Conservation (phyloP, 2,113 vertebrate species). For the Colaptes auratus region DNA sequence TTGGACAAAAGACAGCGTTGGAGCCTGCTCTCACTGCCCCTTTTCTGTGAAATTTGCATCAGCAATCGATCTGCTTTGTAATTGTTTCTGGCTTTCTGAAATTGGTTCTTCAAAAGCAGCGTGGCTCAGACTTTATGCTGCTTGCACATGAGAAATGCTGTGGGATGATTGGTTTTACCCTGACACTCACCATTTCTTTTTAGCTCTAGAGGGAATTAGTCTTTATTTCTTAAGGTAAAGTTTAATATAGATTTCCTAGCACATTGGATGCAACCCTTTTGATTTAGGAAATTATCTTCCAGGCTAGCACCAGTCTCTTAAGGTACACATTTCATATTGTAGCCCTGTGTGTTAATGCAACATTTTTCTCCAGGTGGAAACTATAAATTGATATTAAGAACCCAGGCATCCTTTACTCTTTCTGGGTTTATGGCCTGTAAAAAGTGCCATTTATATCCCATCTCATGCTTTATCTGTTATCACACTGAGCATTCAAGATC, state of each 20-base stretch:
- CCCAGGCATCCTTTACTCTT: neutral
- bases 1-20: neutral
- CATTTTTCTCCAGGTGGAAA: constrained; percentile 1
- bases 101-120: neutral
- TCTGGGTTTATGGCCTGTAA: constrained; percentile 24
- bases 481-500: neutral
- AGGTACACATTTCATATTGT: neutral
- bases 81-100: neutral
- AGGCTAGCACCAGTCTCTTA: neutral
- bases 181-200: neutral
- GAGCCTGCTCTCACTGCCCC: neutral
- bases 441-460: neutral
- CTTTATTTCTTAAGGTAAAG: neutral
- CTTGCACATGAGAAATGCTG: neutral
- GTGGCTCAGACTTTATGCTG: neutral
- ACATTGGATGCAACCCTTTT: neutral
- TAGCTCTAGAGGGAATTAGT: neutral
- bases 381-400: constrained; percentile 1
- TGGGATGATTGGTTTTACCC: neutral
- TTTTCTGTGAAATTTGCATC: neutral
- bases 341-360: neutral
- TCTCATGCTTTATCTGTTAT: constrained; percentile 6
- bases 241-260: neutral
- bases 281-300: constrained; percentile 30
- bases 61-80: neutral